Evolutionary conservation across 2,888 invertebrate species (phyloP), one percentile per base, ranked within the genome.

Genomic region (Apotomis turbidana): DNA sequence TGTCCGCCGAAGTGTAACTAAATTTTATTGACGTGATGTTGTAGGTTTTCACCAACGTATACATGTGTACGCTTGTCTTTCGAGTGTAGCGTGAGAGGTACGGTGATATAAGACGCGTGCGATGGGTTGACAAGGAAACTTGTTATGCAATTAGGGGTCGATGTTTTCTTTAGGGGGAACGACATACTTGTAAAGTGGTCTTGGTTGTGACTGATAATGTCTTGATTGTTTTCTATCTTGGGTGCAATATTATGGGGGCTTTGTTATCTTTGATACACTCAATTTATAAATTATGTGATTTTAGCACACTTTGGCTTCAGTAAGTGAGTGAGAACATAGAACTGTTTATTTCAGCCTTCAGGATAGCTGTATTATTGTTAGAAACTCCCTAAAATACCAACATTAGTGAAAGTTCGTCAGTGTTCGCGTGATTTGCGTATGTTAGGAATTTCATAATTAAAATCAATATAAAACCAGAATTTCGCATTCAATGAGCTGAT

Each of bases 11-110:
- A 67, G 54, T 67, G 69, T 63, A 54, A 64, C 46, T 70, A 64
- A 54, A 70, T 73, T 73, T 60, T 70, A 73, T 69, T 55, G 71
- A 71, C 62, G 67, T 57, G 71, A 62, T 51, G 71, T 71, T 68
- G 71, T 71, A 71, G 67, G 67, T 71, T 68, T 71, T 71, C 71
- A 36, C 67, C 57, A 38, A 61, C 13, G 13, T 57, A 10, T 54
- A 68, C 41, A n/a, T 44, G 13, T 70, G 49, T 44, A 15, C 15
- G 44, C 41, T n/a, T 49, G 58, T 15, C 36, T 27, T 58, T 63
- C n/a, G 27, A 51, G 41, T 59, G 55, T 46, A 38, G 36, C 12
- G 10, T 55, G 54, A 55, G 59, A 63, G 36, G 44, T 38, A 6
- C 44, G 38, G n/a, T 70, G 63, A 59, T 52, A 52, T 51, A 44